Evolutionary conservation across 1,140 invertebrate species (phyloP).

Genomic region (Magallana ariakensis): DNA sequence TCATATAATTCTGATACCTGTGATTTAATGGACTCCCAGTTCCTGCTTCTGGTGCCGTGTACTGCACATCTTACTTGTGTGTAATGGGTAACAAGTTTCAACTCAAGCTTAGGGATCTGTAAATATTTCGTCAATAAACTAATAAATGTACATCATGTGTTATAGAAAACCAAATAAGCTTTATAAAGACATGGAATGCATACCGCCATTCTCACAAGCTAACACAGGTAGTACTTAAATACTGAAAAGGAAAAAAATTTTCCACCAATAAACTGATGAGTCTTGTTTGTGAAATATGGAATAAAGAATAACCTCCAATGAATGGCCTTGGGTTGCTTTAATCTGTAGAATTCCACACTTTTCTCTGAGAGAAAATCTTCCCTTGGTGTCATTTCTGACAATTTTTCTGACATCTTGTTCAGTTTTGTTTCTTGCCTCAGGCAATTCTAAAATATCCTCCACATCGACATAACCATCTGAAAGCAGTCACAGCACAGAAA

Average conservation of each 20-base stretch:
- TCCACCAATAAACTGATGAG: too few species aligned
- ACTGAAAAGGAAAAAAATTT: too few species aligned
- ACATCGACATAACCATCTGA: slow-evolving; percentile 56
- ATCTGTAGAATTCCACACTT: slow-evolving; percentile 41
- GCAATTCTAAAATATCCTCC: slow-evolving; percentile 53
- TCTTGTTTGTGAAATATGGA: too few species aligned
- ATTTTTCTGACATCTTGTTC: slow-evolving; percentile 45
- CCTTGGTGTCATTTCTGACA: slow-evolving; percentile 48
- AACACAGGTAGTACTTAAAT: too few species aligned
- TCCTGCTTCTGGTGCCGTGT: slow-evolving; percentile 44
- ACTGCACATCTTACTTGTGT: slow-evolving; percentile 40
- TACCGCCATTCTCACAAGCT: too few species aligned
- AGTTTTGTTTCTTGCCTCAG: not conserved
- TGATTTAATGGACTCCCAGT: slow-evolving; percentile 48
- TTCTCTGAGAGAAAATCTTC: slow-evolving; percentile 40
- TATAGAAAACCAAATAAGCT: too few species aligned
- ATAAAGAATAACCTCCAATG: slow-evolving; percentile 38
- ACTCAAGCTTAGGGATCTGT: slow-evolving; percentile 29
- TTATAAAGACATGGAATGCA: too few species aligned
- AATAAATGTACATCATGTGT: not conserved
- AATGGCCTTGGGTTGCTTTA: slow-evolving; percentile 57
- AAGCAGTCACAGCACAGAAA: not conserved
- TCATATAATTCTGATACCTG: slow-evolving; percentile 4
- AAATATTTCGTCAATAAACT: not conserved
- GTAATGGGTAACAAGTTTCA: slow-evolving; percentile 39